Evolutionary conservation across 2,797 vertebrate genomes (phyloP).

Genomic region (Hippoglossus hippoglossus): DNA sequence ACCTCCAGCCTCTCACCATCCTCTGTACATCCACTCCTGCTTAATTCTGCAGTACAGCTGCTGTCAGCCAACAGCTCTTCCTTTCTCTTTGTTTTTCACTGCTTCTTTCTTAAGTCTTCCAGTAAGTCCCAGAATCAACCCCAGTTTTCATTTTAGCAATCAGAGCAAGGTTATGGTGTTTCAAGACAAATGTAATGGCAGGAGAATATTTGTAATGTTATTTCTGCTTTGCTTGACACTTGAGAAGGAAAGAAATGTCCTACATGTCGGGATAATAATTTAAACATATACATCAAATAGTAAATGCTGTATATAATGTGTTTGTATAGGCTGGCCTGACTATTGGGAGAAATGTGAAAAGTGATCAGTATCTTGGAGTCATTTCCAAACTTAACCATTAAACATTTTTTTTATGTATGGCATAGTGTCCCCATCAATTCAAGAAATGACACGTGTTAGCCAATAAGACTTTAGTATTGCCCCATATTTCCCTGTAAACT

Average conservation of each 20-base stretch:
- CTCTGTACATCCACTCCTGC: constrained; percentile 11
- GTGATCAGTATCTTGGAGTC: too few relatives aligned
- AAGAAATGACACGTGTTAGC: too few relatives aligned
- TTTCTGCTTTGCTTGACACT: neutral
- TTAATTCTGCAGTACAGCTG: constrained; percentile 29
- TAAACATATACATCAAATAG: too few relatives aligned
- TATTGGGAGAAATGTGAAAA: too few relatives aligned
- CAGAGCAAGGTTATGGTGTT: neutral
- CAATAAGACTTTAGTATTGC: too few relatives aligned
- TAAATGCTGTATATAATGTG: too few relatives aligned
- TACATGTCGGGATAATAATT: too few relatives aligned
- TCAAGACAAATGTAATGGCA: neutral
- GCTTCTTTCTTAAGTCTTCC: neutral
- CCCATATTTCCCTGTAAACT: too few relatives aligned
- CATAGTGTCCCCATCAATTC: too few relatives aligned
- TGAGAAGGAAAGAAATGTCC: neutral
- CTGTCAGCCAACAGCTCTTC: constrained; percentile 17
- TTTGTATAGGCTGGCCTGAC: too few relatives aligned
- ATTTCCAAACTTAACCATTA: too few relatives aligned
- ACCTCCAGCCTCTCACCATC: constrained; percentile 13
- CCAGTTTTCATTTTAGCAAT: neutral
- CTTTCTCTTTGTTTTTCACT: constrained; percentile 9
- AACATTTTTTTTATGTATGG: too few relatives aligned
- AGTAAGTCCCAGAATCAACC: neutral
- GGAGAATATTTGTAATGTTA: neutral